Conservation (phyloP, 1,140 invertebrate species). For the Drosophila arawakana region DNA sequence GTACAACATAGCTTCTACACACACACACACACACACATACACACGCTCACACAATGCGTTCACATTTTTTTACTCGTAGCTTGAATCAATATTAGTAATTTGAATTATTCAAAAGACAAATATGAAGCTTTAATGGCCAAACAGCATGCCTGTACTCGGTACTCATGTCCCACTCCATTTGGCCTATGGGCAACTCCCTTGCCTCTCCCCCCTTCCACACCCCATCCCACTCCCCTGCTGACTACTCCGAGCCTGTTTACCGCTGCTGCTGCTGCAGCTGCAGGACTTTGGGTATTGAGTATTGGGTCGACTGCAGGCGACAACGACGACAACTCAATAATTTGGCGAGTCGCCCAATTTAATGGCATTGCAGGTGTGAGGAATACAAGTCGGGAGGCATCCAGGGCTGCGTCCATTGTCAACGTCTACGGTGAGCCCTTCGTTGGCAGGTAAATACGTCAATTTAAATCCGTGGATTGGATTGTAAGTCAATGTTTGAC, state of each 20-base stretch:
- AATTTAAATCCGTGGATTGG: slow-evolving; percentile 83
- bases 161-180: slow-evolving; percentile 20
- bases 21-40: slow-evolving; percentile 23
- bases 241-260: slow-evolving; percentile 25
- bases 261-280: slow-evolving; percentile 39
- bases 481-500: slow-evolving; percentile 84
- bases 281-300: slow-evolving; percentile 53
- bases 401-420: slow-evolving; percentile 60
- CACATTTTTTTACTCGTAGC: slow-evolving; percentile 75
- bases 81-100: slow-evolving; percentile 85
- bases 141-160: slow-evolving; percentile 67
- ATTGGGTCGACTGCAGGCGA: slow-evolving; percentile 51
- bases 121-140: slow-evolving; percentile 85
- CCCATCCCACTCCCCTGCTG: neutral
- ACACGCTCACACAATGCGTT: slow-evolving; percentile 62
- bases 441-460: slow-evolving; percentile 79
- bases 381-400: slow-evolving; percentile 41
- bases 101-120: slow-evolving; percentile 85
- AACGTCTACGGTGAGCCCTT: slow-evolving; percentile 45
- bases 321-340: slow-evolving; percentile 76
- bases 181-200: neutral
- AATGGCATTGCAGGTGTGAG: slow-evolving; percentile 54
- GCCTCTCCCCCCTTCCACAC: too few relatives aligned
- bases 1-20: slow-evolving; percentile 26
- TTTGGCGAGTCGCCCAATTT: slow-evolving; percentile 81